A percentile compares a stretch with the other conserved stretches of the same genome.
Evolutionary conservation across 37 sponge, comb jelly and placozoan genomes (phyloP).

Genomic region (Lycopodina hypogea): DNA sequence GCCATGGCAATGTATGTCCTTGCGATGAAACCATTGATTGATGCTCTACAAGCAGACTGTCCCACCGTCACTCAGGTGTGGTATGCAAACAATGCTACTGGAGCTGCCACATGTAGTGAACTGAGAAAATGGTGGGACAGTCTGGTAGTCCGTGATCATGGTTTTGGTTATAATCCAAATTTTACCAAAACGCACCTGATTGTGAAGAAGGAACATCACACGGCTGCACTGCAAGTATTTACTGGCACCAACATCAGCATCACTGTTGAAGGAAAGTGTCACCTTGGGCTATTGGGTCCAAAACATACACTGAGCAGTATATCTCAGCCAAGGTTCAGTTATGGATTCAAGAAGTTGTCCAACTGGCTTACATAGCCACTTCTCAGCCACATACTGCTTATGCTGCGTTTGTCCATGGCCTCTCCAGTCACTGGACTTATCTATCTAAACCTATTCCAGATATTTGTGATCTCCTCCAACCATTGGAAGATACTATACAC

Average conservation of each 20-base stretch:
- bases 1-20: constrained; percentile 66
- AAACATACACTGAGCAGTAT: constrained; percentile 28
- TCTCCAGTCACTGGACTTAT: constrained; percentile 20
- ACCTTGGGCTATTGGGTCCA: constrained; percentile 56
- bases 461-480: constrained; percentile 11
- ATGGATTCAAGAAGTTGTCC: constrained; percentile 25
- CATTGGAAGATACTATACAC: constrained; percentile 12
- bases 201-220: constrained; percentile 41
- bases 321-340: constrained; percentile 28
- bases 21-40: constrained; percentile 43
- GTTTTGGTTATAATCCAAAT: constrained; percentile 56
- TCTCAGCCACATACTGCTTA: constrained; percentile 48
- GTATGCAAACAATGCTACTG: constrained; percentile 65
- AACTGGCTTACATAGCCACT: constrained; percentile 33
- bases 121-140: constrained; percentile 37
- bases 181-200: constrained; percentile 55
- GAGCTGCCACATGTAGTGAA: constrained; percentile 24
- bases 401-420: constrained; percentile 27
- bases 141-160: too few relatives aligned
- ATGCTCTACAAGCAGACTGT: background rate
- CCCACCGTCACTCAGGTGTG: constrained; percentile 44
- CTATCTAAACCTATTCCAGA: background rate
- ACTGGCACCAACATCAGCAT: constrained; percentile 38
- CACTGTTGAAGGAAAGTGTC: constrained; percentile 51
- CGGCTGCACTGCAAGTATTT: constrained; percentile 30